Percentiles rank a stretch among this genome's conserved stretches.
phyloP scores from a whole-genome alignment of 1,140 invertebrate species.

The Portunus trituberculatus region DNA sequence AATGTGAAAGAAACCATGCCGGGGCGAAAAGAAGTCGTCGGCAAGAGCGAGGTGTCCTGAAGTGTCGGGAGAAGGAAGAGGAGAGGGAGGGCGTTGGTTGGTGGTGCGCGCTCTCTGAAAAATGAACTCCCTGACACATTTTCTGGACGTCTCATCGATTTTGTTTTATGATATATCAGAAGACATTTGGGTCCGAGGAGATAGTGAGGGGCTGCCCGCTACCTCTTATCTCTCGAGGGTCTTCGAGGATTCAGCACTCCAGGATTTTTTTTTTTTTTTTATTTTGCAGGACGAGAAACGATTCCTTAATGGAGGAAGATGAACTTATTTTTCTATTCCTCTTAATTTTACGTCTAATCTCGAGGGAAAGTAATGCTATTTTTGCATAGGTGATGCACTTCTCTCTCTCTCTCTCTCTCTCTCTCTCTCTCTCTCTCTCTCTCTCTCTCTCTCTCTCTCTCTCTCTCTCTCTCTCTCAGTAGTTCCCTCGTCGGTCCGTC shows the following conservation, averaged over 20 bases:
- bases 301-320: not conserved
- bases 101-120: not conserved
- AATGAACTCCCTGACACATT: not conserved
- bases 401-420: conserved; percentile 10
- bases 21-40: no score
- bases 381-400: not conserved
- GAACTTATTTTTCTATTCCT: not conserved
- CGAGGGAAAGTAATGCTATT: not conserved
- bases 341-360: not conserved
- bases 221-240: not conserved
- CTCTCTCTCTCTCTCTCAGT: no score
- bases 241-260: not conserved
- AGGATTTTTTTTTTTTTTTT: not conserved
- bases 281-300: not conserved
- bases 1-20: no score
- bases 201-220: not conserved
- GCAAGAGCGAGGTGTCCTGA: no score
- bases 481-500: no score
- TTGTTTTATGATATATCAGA: conserved; percentile 15
- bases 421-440: conserved; percentile 25
- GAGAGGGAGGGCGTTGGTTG: not conserved
- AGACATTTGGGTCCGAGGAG: not conserved
- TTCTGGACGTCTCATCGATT: not conserved
- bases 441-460: not conserved
- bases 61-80: no score